phyloP scores from a whole-genome alignment of 2,113 vertebrate genomes.

The Thomomys bottae region DNA sequence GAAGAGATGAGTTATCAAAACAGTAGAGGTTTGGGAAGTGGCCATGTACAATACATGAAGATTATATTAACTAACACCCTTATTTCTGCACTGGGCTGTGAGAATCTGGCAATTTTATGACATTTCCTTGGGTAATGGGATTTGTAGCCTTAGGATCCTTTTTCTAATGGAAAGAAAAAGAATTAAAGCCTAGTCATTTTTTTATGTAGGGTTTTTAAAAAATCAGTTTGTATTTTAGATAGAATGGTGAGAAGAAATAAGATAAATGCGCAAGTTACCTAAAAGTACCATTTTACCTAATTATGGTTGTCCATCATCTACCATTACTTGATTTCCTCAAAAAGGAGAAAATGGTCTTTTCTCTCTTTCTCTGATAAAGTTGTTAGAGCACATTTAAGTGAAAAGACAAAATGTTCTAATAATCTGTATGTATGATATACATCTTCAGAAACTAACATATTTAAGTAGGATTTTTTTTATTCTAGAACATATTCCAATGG shows the following conservation, averaged over 20 bases:
- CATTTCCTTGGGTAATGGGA: background rate
- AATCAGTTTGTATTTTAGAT: constrained; percentile 37
- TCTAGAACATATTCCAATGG: background rate
- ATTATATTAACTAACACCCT: background rate
- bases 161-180: background rate
- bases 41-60: background rate
- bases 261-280: background rate
- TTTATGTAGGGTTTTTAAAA: background rate
- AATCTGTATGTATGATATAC: background rate
- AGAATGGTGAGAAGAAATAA: constrained; percentile 13
- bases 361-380: background rate
- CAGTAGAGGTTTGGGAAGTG: background rate
- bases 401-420: background rate
- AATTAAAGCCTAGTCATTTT: constrained; percentile 3
- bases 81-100: background rate
- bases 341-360: background rate
- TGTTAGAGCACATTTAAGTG: background rate
- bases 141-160: background rate
- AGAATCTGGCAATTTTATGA: background rate
- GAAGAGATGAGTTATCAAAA: background rate
- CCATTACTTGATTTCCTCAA: background rate
- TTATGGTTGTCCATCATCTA: background rate
- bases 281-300: constrained; percentile 7
- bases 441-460: constrained; percentile 36
- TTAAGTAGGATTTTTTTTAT: background rate